Evolutionary conservation across 2,113 vertebrate species (phyloP), one percentile per base, ranked within the genome.

Genomic region (Arenaria interpres): DNA sequence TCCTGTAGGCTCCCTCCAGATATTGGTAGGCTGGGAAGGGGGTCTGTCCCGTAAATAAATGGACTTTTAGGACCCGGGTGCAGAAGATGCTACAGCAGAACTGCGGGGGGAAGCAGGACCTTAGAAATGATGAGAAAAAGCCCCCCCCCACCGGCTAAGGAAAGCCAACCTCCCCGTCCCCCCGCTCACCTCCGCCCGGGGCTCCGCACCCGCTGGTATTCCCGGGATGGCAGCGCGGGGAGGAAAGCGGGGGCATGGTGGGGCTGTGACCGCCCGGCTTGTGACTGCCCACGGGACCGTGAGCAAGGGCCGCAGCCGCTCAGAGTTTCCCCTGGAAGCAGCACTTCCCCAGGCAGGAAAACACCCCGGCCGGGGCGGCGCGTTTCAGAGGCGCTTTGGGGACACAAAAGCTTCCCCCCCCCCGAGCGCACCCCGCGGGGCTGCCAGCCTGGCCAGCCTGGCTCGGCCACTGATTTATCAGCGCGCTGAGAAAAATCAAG

Each of bases 261-360:
- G 39, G 73, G 92, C 86, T 75, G 84, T 96, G 92, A 93, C 84
- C 48, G 0, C 7, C 14, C 5, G 8, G 89, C 96, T 93, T 90
- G 94, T 97, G 96, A 97, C 94, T 92, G 80, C 77, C 86, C 97
- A 96, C 32, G 92, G 30, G 95, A 87, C 77, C 0, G 1, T 97
- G 96, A 95, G 87, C 94, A 78, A 96, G 67, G 84, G 57, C 14
- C 0, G 7, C 41, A 39, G 75, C 78, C 1, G 37, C 92, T 97
- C 96, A 96, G 87, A 96, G 93, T 94, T 97, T 96, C 96, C 97
- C 81, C 93, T 68, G 91, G 77, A 89, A 92, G 72, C 46, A 32
- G 78, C 81, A 97, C 95, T 97, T 97, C 97, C 96, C 89, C 91
- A 88, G 75, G 89, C 62, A 93, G 84, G 57, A 95, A 88, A 91